Evolutionary conservation across 2,113 vertebrate genomes (phyloP).

Genomic region (Petromus typicus): DNA sequence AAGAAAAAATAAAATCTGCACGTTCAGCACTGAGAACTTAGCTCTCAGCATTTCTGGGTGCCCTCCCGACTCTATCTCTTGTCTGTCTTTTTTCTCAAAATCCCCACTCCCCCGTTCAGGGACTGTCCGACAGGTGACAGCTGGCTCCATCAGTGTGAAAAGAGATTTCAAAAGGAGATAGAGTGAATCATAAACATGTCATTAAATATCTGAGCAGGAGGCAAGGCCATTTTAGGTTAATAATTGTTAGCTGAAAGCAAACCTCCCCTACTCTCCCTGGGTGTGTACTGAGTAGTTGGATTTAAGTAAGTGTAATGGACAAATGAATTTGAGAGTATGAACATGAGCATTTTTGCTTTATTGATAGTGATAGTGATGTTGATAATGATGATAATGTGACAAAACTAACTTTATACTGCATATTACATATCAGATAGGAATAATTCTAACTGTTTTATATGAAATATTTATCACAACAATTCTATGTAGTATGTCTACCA

Average conservation of each 20-base stretch:
- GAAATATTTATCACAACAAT: neutral
- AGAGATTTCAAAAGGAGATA: neutral
- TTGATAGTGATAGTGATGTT: neutral
- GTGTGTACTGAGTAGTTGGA: neutral
- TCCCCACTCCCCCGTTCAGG: too few relatives aligned
- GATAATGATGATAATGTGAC: too few relatives aligned
- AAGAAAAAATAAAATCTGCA: too few relatives aligned
- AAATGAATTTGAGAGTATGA: neutral
- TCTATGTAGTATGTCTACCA: neutral
- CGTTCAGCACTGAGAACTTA: too few relatives aligned
- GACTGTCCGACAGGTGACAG: too few relatives aligned
- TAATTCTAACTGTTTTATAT: neutral
- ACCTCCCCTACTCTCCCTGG: neutral
- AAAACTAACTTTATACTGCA: neutral
- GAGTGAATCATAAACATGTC: neutral
- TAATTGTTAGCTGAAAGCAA: neutral
- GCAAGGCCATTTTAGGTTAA: neutral
- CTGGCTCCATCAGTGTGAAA: too few relatives aligned
- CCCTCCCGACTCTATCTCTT: too few relatives aligned
- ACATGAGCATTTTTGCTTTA: neutral
- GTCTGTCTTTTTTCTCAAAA: too few relatives aligned
- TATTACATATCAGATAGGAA: neutral
- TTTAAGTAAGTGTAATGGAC: neutral
- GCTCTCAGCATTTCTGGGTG: too few relatives aligned
- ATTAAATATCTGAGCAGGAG: neutral